These are phyloP conservation scores for Eupristina koningsbergeri DNA, from an alignment of 1,140 invertebrate species.

Conservation along the genomic window DNA sequence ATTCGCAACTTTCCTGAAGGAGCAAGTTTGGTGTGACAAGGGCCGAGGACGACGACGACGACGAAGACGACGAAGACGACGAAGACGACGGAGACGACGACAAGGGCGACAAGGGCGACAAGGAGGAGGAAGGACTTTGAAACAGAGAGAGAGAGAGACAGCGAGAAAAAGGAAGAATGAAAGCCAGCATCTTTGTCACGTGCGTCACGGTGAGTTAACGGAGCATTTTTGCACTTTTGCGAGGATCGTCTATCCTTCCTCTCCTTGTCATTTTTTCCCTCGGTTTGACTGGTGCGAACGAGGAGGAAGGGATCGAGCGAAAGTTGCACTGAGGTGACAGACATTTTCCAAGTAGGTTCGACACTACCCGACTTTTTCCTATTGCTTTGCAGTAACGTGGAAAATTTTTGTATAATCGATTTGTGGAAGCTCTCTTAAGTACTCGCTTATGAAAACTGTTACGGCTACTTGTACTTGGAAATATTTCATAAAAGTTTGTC, in stretches of 20 bases:
- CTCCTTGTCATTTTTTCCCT: neutral
- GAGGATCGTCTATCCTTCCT: neutral
- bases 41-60: too few species aligned
- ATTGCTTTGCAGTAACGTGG: neutral
- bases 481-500: neutral
- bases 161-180: constrained; percentile 48
- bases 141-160: too few species aligned
- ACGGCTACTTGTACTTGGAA: constrained; percentile 25
- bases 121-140: too few species aligned
- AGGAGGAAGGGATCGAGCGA: neutral
- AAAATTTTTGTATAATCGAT: constrained; percentile 30
- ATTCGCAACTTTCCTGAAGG: neutral
- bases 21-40: neutral
- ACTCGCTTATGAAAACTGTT: neutral
- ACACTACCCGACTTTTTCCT: neutral
- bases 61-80: too few species aligned
- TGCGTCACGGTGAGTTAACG: constrained; percentile 54
- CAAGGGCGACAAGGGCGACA: too few species aligned
- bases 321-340: neutral
- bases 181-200: constrained; percentile 49
- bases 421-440: constrained; percentile 22
- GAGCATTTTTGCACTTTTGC: constrained; percentile 3
- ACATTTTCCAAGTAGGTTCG: neutral
- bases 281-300: neutral
- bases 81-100: too few species aligned